Evolutionary conservation across 37 sponge, comb jelly and placozoan species (phyloP), one percentile per base, ranked within the genome.

Genomic region (Agelas oroides): DNA sequence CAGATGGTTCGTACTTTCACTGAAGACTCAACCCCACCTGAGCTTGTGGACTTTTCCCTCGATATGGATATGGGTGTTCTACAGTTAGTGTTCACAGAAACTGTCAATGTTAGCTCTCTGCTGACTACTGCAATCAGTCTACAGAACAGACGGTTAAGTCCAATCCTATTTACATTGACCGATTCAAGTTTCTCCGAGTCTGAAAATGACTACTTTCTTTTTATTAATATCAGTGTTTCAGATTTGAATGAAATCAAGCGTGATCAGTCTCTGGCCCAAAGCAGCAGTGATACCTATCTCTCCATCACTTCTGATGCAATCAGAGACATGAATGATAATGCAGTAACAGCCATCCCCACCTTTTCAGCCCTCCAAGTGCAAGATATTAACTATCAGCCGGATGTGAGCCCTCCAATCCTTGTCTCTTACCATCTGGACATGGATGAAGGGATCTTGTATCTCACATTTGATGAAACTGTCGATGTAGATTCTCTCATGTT

Each of bases 231-330:
- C 54, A 68, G 83, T 38, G 19, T 41, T 5, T 23, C 59, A 35
- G 97, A 96, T 37, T 59, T 96, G 69, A 94, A 96, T 74, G 87
- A 82, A 62, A 91, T 96, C 76, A 96, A 96, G 64, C 92, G 87
- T 35, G 55, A 78, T 52, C 71, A 76, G 1, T 19, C 52, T 21
- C 68, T 95, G 32, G 95, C 95, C 70, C 73, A 88, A 40, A 76
- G 83, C 20, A n/a, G 24, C 12, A 78, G 70, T 46, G 72, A 84
- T 23, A 94, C 97, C 0, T 91, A 58, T 66, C 65, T 96, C 18
- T 46, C 84, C 19, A n/a, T 90, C 38, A 53, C 59, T 46, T 17
- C 74, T 28, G 37, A 54, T 23, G 64, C 87, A 31, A 67, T 96
- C 3, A 57, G 19, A 52, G 97, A 96, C 41, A 94, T 93, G 92